Evolutionary conservation across 2,888 invertebrate genomes (phyloP).

Genomic region (Cistogaster globosa): DNA sequence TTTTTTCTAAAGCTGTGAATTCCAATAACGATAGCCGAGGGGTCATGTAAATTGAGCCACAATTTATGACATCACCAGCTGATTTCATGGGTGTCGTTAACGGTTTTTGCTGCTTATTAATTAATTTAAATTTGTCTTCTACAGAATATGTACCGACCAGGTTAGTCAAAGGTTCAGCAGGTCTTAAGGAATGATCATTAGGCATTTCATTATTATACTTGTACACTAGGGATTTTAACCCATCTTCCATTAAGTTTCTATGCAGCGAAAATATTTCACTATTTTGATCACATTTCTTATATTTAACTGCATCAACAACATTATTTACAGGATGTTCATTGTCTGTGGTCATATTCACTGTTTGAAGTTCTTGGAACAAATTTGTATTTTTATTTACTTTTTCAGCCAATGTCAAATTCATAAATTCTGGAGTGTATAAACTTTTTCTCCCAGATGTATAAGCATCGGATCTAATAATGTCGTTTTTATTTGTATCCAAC

Average conservation of each 20-base stretch:
- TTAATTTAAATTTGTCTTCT: conserved; percentile 12
- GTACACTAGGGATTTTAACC: not conserved
- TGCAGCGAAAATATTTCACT: no score
- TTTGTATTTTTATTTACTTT: not conserved
- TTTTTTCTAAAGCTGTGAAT: conserved; percentile 46
- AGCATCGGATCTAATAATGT: no score
- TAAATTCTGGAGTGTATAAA: conserved; percentile 18
- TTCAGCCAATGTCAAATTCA: conserved; percentile 17
- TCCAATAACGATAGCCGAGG: conserved; percentile 50
- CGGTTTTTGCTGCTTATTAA: not conserved
- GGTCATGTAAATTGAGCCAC: conserved; percentile 12
- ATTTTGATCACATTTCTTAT: not conserved
- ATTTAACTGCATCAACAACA: not conserved
- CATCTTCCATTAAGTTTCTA: not conserved
- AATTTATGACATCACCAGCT: not conserved
- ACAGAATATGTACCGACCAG: not conserved
- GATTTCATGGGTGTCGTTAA: conserved; percentile 26
- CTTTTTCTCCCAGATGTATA: conserved; percentile 6
- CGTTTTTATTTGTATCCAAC: no score
- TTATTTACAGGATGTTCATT: no score
- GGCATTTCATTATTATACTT: conserved; percentile 11
- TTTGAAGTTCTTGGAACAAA: not conserved
- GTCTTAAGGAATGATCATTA: not conserved
- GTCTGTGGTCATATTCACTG: no score
- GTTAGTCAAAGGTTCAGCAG: not conserved